Conservation (phyloP, 2,888 invertebrate genomes). For the Trichopria drosophilae region DNA sequence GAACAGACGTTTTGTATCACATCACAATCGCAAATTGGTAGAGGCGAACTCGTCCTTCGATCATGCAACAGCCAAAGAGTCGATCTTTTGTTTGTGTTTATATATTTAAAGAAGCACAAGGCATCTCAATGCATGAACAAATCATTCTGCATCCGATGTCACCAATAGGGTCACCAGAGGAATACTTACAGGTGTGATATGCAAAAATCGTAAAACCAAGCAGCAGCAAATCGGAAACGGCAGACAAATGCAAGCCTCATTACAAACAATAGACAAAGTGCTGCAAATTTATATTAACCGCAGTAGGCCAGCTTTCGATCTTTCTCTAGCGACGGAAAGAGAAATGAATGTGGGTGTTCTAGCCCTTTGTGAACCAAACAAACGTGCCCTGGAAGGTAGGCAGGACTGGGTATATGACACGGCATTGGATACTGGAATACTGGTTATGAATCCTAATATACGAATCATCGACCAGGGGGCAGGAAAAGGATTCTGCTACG, state of each 20-base stretch:
- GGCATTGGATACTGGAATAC: constrained; percentile 10
- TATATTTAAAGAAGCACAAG: no score
- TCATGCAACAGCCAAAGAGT: no score
- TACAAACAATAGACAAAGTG: not conserved
- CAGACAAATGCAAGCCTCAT: not conserved
- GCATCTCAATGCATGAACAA: constrained; percentile 26
- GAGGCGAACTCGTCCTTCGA: no score
- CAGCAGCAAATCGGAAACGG: not conserved
- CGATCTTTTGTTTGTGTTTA: no score
- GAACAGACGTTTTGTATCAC: no score
- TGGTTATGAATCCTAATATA: constrained; percentile 15
- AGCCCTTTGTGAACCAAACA: constrained; percentile 17
- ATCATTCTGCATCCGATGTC: constrained; percentile 30
- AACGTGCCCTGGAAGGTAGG: no score
- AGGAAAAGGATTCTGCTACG: constrained; percentile 14
- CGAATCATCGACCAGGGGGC: constrained; percentile 11
- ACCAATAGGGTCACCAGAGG: constrained; percentile 9
- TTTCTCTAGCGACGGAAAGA: constrained; percentile 10
- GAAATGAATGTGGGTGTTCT: constrained; percentile 8
- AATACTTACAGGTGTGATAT: not conserved
- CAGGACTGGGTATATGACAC: constrained; percentile 13
- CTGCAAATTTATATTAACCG: constrained; percentile 18
- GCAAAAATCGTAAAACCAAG: not conserved
- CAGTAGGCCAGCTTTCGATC: constrained; percentile 14
- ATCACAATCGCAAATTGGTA: no score